phyloP scores from a whole-genome alignment of 1,140 invertebrate genomes.

The Charaxes varanes region DNA sequence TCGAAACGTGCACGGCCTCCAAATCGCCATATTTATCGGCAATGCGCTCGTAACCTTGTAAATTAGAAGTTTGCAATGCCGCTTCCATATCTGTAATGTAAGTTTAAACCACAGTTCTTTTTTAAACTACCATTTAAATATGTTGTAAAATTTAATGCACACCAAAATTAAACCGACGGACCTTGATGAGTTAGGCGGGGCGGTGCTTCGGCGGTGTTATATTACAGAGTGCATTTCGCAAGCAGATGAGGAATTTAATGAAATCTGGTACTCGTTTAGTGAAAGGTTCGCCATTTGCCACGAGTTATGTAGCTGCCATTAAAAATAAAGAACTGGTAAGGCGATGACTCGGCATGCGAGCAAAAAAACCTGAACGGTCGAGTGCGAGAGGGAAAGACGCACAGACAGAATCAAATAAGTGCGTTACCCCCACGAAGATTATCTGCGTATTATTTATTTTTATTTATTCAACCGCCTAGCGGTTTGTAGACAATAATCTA shows the following conservation, averaged over 20 bases:
- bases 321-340: conserved; percentile 62
- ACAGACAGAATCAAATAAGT: conserved; percentile 62
- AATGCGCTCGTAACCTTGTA: conserved; percentile 25
- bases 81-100: conserved; percentile 9
- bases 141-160: no score
- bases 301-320: conserved; percentile 42
- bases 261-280: conserved; percentile 27
- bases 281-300: conserved; percentile 51
- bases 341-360: conserved; percentile 60
- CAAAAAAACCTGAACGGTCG: conserved; percentile 43
- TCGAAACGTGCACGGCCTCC: conserved; percentile 19
- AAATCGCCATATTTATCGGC: conserved; percentile 8
- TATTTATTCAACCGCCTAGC: background rate
- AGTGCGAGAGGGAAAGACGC: conserved; percentile 45
- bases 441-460: conserved; percentile 21
- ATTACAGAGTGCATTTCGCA: conserved; percentile 8
- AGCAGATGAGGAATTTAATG: conserved; percentile 11
- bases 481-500: no score
- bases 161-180: conserved; percentile 3
- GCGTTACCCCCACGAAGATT: conserved; percentile 69
- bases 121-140: background rate
- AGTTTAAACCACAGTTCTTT: conserved; percentile 1
- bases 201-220: no score
- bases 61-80: conserved; percentile 30
- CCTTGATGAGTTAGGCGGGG: no score